Conservation (phyloP, 2,888 invertebrate genomes). For the Platycnemis pennipes region DNA sequence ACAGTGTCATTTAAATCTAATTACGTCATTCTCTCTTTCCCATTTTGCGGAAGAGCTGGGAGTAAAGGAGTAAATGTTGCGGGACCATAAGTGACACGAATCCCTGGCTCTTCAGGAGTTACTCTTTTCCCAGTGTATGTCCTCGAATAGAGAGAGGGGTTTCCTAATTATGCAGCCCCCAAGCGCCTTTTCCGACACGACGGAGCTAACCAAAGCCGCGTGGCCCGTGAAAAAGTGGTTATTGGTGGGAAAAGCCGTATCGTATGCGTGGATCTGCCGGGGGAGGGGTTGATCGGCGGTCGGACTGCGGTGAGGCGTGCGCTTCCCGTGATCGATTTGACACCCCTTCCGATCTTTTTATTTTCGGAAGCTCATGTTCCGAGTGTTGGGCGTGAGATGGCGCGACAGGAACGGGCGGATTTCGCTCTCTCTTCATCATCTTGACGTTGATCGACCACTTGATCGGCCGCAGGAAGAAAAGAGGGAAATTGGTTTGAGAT, state of each 20-base stretch:
- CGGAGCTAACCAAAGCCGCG: neutral
- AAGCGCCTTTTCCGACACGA: neutral
- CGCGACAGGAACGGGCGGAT: neutral
- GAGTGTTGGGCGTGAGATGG: neutral
- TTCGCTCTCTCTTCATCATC: neutral
- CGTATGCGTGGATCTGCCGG: neutral
- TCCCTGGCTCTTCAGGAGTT: too few species aligned
- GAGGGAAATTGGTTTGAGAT: neutral
- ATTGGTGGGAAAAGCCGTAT: neutral
- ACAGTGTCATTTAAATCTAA: too few species aligned
- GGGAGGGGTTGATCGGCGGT: neutral
- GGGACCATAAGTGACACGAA: too few species aligned
- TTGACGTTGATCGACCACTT: slow-evolving; percentile 36
- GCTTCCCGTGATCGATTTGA: neutral
- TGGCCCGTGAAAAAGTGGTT: neutral
- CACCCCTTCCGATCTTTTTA: neutral
- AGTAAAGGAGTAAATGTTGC: too few species aligned
- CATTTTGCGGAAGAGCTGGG: too few species aligned
- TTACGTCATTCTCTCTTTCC: too few species aligned
- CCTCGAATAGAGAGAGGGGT: neutral
- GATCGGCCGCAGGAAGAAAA: neutral
- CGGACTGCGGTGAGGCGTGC: neutral
- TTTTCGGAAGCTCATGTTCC: neutral
- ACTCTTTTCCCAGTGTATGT: neutral
- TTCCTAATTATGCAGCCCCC: neutral